A percentile compares a stretch with the other conserved stretches of the same genome.
phyloP scores from a whole-genome alignment of 2,888 invertebrate genomes.

The Allophyes oxyacanthae region DNA sequence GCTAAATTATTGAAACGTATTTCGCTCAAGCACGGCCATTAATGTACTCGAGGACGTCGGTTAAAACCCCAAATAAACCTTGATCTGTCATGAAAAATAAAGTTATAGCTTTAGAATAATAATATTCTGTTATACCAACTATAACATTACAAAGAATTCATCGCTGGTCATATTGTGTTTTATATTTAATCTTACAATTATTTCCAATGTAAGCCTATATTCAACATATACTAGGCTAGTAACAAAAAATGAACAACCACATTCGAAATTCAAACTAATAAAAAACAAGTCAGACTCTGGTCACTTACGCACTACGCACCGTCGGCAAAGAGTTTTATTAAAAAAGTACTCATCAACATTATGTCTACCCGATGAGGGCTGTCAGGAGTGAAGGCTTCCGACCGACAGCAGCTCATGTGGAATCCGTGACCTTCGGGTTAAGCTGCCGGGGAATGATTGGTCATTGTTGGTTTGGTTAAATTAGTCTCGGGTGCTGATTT shows the following conservation, averaged over 20 bases:
- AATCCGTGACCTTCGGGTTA: conserved; percentile 66
- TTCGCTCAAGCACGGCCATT: too few relatives aligned
- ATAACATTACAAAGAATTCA: too few relatives aligned
- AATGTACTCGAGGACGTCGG: too few relatives aligned
- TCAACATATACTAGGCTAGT: neutral
- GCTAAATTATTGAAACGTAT: too few relatives aligned
- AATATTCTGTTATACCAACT: too few relatives aligned
- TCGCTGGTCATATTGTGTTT: too few relatives aligned
- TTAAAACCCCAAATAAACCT: too few relatives aligned
- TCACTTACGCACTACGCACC: conserved; percentile 47
- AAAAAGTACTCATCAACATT: conserved; percentile 80
- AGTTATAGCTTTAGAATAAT: too few relatives aligned
- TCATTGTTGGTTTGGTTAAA: conserved; percentile 56
- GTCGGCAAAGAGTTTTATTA: conserved; percentile 67
- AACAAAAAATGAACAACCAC: conserved; percentile 10
- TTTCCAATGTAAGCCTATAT: too few relatives aligned
- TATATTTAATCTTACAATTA: too few relatives aligned
- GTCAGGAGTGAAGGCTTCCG: conserved; percentile 82
- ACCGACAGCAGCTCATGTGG: conserved; percentile 64
- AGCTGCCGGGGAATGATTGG: conserved; percentile 64
- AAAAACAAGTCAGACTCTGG: conserved; percentile 23
- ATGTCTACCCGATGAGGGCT: conserved; percentile 80
- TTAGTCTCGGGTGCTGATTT: conserved; percentile 39
- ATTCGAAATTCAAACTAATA: conserved; percentile 29
- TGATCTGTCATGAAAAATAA: too few relatives aligned